These are phyloP conservation scores for Ectobius pallidus DNA, from an alignment of 2,888 invertebrate genomes.

Conservation along the genomic window DNA sequence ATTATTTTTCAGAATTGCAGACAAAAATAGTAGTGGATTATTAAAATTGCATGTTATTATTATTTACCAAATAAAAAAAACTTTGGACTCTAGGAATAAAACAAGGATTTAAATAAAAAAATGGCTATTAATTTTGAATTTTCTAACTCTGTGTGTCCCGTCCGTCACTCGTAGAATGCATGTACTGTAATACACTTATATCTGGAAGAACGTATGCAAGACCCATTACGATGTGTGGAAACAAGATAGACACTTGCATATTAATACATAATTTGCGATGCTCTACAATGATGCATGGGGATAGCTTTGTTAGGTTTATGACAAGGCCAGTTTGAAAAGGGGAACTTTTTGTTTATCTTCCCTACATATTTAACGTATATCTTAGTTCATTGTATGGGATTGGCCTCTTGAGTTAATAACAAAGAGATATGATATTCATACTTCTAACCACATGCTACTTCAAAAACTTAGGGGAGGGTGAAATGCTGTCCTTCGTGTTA, in stretches of 20 bases:
- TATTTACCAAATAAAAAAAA: too few relatives aligned
- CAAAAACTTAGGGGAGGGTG: neutral
- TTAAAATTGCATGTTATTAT: too few relatives aligned
- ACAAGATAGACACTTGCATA: constrained; percentile 6
- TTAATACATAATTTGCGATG: constrained; percentile 14
- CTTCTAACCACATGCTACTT: constrained; percentile 19
- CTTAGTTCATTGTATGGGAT: neutral
- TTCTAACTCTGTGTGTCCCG: too few relatives aligned
- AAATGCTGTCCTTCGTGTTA: neutral
- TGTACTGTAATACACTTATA: too few relatives aligned
- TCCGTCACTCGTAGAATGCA: too few relatives aligned
- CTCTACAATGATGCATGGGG: constrained; percentile 17
- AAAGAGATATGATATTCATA: constrained; percentile 24
- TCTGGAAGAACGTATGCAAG: neutral
- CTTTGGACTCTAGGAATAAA: too few relatives aligned
- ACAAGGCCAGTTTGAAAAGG: neutral
- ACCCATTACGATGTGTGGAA: constrained; percentile 1
- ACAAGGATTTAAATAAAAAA: too few relatives aligned
- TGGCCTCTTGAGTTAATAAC: constrained; percentile 18
- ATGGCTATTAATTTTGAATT: too few relatives aligned
- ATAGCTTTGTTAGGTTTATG: neutral
- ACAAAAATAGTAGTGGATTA: too few relatives aligned
- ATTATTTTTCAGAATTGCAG: too few relatives aligned
- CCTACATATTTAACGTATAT: constrained; percentile 23
- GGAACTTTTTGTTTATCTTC: neutral